A percentile compares a stretch with the other conserved stretches of the same genome.
Conservation (phyloP, 2,888 invertebrate species). For the Drosophila koepferae region DNA sequence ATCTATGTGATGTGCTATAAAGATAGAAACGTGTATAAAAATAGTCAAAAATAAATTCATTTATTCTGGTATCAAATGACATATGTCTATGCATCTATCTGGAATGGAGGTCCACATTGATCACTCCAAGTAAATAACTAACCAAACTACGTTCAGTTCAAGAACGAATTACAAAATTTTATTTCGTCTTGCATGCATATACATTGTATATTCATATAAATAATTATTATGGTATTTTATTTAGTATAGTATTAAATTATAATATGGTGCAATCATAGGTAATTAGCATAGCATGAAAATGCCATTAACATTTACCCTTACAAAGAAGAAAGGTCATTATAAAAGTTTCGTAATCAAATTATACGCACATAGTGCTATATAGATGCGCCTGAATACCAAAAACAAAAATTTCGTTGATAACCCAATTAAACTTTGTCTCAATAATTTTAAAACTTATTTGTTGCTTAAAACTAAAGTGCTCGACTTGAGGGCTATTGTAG, state of each 20-base stretch:
- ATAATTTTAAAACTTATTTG: not conserved
- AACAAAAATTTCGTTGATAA: constrained; percentile 17
- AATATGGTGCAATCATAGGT: constrained; percentile 2
- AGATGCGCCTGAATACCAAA: constrained; percentile 2
- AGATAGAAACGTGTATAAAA: not conserved
- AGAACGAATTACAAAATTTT: not conserved
- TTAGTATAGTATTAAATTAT: not conserved
- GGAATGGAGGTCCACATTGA: not conserved
- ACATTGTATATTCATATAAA: too few species aligned
- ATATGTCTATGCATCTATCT: not conserved
- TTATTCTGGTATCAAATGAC: not conserved
- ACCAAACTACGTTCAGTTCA: too few species aligned
- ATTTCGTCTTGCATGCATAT: not conserved
- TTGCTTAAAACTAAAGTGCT: not conserved
- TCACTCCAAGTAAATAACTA: too few species aligned
- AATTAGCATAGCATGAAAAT: constrained; percentile 12
- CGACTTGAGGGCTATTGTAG: too few species aligned
- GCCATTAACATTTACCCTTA: constrained; percentile 14
- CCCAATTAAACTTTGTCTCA: constrained; percentile 5
- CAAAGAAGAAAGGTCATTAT: not conserved
- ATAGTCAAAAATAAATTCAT: not conserved
- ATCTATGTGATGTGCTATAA: not conserved
- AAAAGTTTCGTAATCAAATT: not conserved
- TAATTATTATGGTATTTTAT: constrained; percentile 2
- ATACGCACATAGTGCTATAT: not conserved